A percentile compares a stretch with the other conserved stretches of the same genome.
Conservation (phyloP, 2,888 invertebrate genomes). For the Eutolmus rufibarbis region DNA sequence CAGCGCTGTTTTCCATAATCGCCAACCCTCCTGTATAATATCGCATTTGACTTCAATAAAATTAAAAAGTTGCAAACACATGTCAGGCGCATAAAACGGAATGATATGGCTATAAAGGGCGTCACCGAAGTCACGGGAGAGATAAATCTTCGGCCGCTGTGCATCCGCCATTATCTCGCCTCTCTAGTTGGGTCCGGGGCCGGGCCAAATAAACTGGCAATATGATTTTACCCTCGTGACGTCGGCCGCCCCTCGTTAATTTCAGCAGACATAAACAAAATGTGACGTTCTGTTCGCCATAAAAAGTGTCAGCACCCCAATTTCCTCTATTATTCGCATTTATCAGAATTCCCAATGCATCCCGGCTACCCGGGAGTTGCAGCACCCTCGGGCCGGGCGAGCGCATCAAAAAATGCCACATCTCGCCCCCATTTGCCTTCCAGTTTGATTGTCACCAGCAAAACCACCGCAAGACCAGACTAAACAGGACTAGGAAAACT, state of each 20-base stretch:
- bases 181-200: not conserved
- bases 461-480: conserved; percentile 14
- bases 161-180: not conserved
- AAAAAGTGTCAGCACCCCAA: conserved; percentile 22
- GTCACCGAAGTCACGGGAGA: not conserved
- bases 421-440: conserved; percentile 11
- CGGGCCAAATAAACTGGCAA: not conserved
- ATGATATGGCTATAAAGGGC: not conserved
- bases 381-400: not conserved
- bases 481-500: not conserved
- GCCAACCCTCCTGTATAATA: not conserved
- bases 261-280: conserved; percentile 22
- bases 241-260: conserved; percentile 5
- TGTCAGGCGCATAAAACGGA: not conserved
- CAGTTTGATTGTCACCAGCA: conserved; percentile 27
- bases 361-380: not conserved
- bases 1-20: not conserved
- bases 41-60: not conserved
- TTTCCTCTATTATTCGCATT: conserved; percentile 30
- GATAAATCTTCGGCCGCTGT: not conserved
- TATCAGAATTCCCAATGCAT: conserved; percentile 19
- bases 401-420: not conserved
- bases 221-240: conserved; percentile 3
- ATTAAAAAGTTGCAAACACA: not conserved
- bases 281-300: conserved; percentile 11